Percentiles rank a stretch among this genome's conserved stretches.
These are phyloP conservation scores for Cichladusa arquata DNA, from an alignment of 2,113 vertebrate species.

Conservation along the genomic window DNA sequence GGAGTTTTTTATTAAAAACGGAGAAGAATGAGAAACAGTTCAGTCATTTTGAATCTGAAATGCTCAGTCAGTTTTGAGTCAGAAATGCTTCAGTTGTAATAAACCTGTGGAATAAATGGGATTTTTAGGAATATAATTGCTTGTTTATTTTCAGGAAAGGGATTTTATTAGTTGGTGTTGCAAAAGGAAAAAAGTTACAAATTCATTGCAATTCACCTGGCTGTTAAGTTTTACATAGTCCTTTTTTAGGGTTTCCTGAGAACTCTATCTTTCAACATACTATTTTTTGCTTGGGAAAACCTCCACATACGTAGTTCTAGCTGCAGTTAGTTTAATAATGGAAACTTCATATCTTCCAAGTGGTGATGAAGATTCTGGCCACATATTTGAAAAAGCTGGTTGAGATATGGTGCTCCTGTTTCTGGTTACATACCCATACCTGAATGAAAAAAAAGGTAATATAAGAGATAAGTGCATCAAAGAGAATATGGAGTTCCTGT, in stretches of 20 bases:
- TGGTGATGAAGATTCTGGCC: neutral
- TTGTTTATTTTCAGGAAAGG: neutral
- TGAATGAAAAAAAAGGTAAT: neutral
- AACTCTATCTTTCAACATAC: neutral
- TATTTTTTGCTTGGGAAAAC: neutral
- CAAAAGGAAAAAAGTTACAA: neutral
- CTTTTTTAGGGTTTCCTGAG: neutral
- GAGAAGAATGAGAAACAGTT: neutral
- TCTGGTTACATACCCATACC: neutral
- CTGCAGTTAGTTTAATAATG: neutral
- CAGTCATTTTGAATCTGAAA: neutral
- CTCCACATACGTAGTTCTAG: neutral
- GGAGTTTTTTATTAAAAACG: neutral
- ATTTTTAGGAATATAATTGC: neutral
- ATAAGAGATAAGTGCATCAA: neutral
- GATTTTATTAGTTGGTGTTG: neutral
- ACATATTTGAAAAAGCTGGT: neutral
- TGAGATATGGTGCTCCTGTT: accelerated
- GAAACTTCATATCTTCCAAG: neutral
- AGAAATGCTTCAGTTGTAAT: neutral
- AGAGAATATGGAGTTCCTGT: neutral
- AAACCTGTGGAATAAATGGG: neutral
- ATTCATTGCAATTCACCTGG: neutral
- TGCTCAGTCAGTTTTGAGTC: neutral
- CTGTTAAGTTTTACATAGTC: neutral